Evolutionary conservation across 2,113 vertebrate species (phyloP), one percentile per base, ranked within the genome.

Genomic region (Paramormyrops kingsleyae): DNA sequence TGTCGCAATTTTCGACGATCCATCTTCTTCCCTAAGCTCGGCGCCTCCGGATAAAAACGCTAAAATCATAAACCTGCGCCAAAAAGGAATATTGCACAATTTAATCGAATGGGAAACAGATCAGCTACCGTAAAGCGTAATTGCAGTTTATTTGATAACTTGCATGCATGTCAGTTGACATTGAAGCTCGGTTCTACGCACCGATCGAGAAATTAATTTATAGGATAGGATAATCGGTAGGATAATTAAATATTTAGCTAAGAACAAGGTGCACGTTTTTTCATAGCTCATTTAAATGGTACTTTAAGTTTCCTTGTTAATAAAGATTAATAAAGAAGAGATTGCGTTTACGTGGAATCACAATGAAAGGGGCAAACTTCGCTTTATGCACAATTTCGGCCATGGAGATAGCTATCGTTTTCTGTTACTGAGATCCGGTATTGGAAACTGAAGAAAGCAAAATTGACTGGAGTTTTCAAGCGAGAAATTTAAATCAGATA

Each of bases 331-430:
- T 50, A 52, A 52, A 52, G 50, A 13, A 52, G 50, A 15, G 44
- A 27, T 86, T 91, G 90, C 91, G 92, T 90, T 91, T 90, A 87
- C 47, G 93, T 93, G 47, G 84, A 87, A 87, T 87, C 27, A 53
- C 46, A 74, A 91, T 89, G 50, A 89, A 59, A 88, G 44, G 89
- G 74, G 17, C 89, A 88, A 89, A 35, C 39, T 77, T 89, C 49
- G 56, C n/a, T 85, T 91, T 90, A 62, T 86, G 8, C 44, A 89
- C 90, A 56, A 92, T 92, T 90, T 90, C 90, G 93, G 62, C 27
- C n/a, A 31, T 92, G 93, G 89, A 47, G 42, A 47, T 84, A 4
- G 2, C 49, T 39, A 9, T 17, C 31, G 19, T 89, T 39, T 39
- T 88, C 13, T 19, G 27, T 31, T 87, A 31, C 19, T 83, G n/a